These are phyloP conservation scores for Caranx ignobilis DNA, from an alignment of 2,113 vertebrate genomes.

Conservation along the genomic window DNA sequence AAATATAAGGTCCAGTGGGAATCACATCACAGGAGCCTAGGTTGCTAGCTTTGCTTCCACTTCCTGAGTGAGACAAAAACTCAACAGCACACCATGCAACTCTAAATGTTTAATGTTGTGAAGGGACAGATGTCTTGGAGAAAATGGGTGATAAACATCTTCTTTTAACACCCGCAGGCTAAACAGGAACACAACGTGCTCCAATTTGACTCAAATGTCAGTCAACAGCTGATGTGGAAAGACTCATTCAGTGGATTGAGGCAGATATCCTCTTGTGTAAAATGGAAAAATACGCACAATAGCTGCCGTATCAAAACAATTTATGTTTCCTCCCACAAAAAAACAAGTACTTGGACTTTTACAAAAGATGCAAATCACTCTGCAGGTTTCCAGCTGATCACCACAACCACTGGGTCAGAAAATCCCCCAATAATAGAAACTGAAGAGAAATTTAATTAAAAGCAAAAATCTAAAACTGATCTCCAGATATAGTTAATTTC, in stretches of 20 bases:
- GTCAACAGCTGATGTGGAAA: conserved; percentile 4
- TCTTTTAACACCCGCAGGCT: not conserved
- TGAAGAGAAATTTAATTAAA: not conserved
- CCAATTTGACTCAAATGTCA: not conserved
- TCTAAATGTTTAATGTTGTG: not conserved
- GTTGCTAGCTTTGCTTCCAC: not conserved
- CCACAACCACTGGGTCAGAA: not conserved
- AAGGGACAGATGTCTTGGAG: not conserved
- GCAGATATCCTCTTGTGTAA: not conserved
- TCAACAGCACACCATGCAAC: too few relatives aligned
- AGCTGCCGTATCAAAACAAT: not conserved
- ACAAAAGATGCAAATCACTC: not conserved
- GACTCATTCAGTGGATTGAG: not conserved
- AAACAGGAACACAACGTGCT: not conserved
- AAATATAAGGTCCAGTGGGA: not conserved
- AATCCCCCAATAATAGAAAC: not conserved
- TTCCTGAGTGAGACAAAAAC: not conserved
- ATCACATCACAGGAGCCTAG: not conserved
- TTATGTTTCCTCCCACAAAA: not conserved
- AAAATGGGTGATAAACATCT: too few relatives aligned
- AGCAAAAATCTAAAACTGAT: not conserved
- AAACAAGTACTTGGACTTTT: too few relatives aligned
- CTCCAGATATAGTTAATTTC: not conserved
- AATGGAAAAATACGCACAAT: conserved; percentile 1
- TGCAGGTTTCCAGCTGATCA: not conserved